A percentile compares a stretch with the other conserved stretches of the same genome.
Evolutionary conservation across 2,113 vertebrate genomes (phyloP).

Genomic region (Ceratotherium simum): DNA sequence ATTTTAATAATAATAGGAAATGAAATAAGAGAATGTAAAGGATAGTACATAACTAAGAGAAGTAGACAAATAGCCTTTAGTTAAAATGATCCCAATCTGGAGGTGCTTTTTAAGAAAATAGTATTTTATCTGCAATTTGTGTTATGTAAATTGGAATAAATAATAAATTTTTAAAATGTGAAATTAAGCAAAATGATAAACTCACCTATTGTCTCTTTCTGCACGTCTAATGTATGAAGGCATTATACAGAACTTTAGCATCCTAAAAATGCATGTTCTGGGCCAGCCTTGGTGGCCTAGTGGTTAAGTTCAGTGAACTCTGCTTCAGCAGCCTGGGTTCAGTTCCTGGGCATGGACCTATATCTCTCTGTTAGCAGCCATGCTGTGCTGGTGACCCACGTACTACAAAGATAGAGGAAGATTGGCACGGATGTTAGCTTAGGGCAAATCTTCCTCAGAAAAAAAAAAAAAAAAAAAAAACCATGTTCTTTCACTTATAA

Average conservation of each 20-base stretch:
- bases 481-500: background rate
- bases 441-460: too few species aligned
- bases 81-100: background rate
- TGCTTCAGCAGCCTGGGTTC: too few species aligned
- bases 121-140: background rate
- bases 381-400: too few species aligned
- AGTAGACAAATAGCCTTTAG: background rate
- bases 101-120: background rate
- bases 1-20: conserved; percentile 12
- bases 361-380: too few species aligned
- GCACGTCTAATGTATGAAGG: background rate
- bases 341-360: too few species aligned
- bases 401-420: too few species aligned
- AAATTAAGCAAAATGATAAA: background rate
- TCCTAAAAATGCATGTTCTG: background rate
- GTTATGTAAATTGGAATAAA: background rate
- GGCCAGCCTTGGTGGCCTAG: too few species aligned
- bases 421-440: too few species aligned
- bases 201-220: background rate
- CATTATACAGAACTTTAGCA: background rate
- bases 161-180: background rate
- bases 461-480: background rate
- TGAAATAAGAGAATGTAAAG: background rate
- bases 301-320: too few species aligned
- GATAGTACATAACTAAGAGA: background rate